A percentile compares a stretch with the other conserved stretches of the same genome.
These are phyloP conservation scores for Lynx canadensis DNA, from an alignment of 2,113 vertebrate species.

Conservation along the genomic window DNA sequence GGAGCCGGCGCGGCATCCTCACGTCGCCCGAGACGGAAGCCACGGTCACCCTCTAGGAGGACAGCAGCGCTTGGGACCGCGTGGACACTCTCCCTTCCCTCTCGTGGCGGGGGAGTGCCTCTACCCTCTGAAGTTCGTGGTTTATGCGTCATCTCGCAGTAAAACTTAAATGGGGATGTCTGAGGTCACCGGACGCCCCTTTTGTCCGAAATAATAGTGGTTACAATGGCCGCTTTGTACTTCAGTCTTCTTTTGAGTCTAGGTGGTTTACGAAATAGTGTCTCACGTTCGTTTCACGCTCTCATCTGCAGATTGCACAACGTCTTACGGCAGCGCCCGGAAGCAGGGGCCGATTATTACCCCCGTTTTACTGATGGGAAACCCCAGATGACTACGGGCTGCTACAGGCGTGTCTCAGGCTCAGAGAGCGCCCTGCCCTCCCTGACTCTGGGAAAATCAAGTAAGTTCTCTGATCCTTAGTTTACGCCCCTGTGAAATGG, in stretches of 20 bases:
- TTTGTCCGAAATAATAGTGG: rapidly evolving
- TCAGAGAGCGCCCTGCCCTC: neutral
- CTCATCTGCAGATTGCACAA: neutral
- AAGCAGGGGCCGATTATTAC: neutral
- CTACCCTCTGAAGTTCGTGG: neutral
- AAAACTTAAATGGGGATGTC: rapidly evolving
- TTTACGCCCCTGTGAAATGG: constrained; percentile 53
- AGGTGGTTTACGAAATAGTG: rapidly evolving
- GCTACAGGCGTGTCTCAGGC: rapidly evolving
- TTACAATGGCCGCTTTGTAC: neutral
- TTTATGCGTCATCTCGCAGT: rapidly evolving
- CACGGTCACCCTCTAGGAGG: rapidly evolving
- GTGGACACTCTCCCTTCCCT: rapidly evolving
- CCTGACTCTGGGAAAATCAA: constrained; percentile 8
- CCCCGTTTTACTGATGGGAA: rapidly evolving
- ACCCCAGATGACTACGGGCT: neutral
- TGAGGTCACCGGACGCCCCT: rapidly evolving
- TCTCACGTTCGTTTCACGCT: rapidly evolving
- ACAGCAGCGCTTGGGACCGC: rapidly evolving
- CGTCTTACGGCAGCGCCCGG: neutral
- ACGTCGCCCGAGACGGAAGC: rapidly evolving
- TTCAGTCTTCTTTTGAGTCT: neutral
- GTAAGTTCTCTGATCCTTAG: neutral
- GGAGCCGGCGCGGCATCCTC: rapidly evolving
- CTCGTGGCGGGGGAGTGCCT: neutral